Base-by-base conservation (phyloP, 2,888 invertebrate genomes). In the Lasioglossum villosulum region DNA sequence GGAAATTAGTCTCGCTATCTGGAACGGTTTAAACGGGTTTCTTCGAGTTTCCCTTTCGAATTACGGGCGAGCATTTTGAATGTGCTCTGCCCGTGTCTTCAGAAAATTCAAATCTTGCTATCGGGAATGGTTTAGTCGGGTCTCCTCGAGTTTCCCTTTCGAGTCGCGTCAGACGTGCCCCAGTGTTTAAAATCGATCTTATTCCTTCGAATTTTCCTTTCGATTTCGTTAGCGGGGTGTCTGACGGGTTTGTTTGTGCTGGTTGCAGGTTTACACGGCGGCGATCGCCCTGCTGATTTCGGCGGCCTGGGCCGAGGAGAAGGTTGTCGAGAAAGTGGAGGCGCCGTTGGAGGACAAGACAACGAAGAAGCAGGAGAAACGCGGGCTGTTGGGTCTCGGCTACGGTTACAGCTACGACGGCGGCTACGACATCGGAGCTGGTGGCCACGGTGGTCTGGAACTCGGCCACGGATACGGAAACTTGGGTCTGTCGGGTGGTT, bases 371-470 rank as follows among this genome's bases (percentile, higher is more conserved):
- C 96, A 97, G 95, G 97, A 97, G 95, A 98, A 98, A 95, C 97
- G 98, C 91, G 98, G 98, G 90, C 96, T 98, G 91, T 96, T 97
- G 84, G 97, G 97, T 94, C 96, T 98, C 94, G 98, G 98, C 91
- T 97, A 98, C 92, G 98, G 98, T 79, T 98, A 98, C 95, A 97
- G 97, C 79, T 97, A 97, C 94, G 98, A 97, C 84, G 96, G 97
- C 92, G 97, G 97, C 90, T 96, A 97, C 88, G 97, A 97, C 93
- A 95, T 97, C 88, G 98, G 98, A 75, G 97, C 97, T 94, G 93
- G 92, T 73, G 93, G 91, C 45, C 92, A 93, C 74, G 90, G 92
- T 27, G 87, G 91, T 6, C 84, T 85, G 48, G 90, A 84, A 12
- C 0, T 89, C 30, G 96, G 96, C 88, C 95, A 97, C 85, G 97